Base-by-base conservation (phyloP, 2,797 vertebrate species). In the Pelochelys cantorii region DNA sequence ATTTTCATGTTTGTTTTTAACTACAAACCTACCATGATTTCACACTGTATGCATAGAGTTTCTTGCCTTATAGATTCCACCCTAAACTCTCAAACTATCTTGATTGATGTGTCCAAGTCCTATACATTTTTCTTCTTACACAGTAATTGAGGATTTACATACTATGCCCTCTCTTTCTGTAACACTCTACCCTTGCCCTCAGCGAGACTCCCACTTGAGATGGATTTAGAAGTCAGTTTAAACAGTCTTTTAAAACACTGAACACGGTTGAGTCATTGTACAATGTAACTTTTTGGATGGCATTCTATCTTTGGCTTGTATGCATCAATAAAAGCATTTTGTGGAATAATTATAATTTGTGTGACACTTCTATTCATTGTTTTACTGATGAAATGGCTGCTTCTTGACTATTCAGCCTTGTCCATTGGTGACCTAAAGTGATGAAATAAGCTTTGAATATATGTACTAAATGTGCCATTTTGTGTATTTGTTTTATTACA, bases 321-420 rank as follows among this genome's bases (percentile, higher is more conserved):
- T 94, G 83, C 15, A 37, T 90, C 93, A 96, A 94, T 97, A 96
- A 95, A 97, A 90, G 3, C 92, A 89, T 94, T 96, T 95, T 92
- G 92, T 42, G 77, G 60, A 93, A 29, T 81, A 87, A 11, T 79
- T 91, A 34, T 88, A 42, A 92, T 2, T 25, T 0, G 0, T 59
- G 87, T 86, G 22, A 88, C 93, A 94, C 1, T 84, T 71, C 68
- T 20, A 71, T 71, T 71, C n/a, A 22, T 17, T 71, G n/a, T 71
- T 89, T 96, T 91, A 78, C 27, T 90, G 62, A 77, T 87, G n/a
- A 84, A 83, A 84, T 56, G 20, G 85, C 85, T 84, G 7, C 5
- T 34, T 79, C 4, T 81, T 18, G n/a, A 0, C 17, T 91, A 8
- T 59, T 86, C 92, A 90, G 65, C 34, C 42, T 31, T 91, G 80